Evolutionary conservation across 2,888 invertebrate species (phyloP), one percentile per base, ranked within the genome.

Genomic region (Podotricha telesiphe): DNA sequence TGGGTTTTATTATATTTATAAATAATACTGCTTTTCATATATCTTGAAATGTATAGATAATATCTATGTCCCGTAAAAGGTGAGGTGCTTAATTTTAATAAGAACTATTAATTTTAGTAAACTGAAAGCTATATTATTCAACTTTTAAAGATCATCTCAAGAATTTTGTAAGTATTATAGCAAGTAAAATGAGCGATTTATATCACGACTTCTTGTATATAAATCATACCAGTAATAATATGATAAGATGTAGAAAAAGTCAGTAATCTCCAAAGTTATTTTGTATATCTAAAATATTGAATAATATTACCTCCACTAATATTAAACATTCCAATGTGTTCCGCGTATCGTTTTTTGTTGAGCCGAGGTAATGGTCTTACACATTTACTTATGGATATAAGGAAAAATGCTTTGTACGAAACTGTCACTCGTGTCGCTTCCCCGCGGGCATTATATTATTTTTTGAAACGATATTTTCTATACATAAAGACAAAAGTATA

Each of bases 401-500:
- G 71, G 71, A 76, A 80, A 77, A 74, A 74, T 75, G 74, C 78
- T 82, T 83, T 81, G 79, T 83, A 82, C 80, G 76, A 74, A 80
- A 78, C 80, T 83, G 85, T 82, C 84, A 81, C 79, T 80, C 76
- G 73, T 80, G 76, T 80, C 71, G 53, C 63, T 63, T 75, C 74
- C 74, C 68, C 67, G 65, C 77, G 79, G 78, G 80, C 66, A 72
- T 69, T 70, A 76, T 71, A 77, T 80, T 76, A 74, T 77, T 80
- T 74, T 82, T 80, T 80, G 78, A 80, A 82, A 81, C 72, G 78
- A 79, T 81, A 80, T 84, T 79, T 80, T 80, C 75, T 71, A 67
- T 71, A 71, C 47, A 67, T 55, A 70, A 69, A 73, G 62, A 71
- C 68, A 74, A 76, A 73, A 74, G 79, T 82, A 82, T 82, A 82